phyloP scores from a whole-genome alignment of 2,113 vertebrate genomes.

The Sylvicapra grimmia region DNA sequence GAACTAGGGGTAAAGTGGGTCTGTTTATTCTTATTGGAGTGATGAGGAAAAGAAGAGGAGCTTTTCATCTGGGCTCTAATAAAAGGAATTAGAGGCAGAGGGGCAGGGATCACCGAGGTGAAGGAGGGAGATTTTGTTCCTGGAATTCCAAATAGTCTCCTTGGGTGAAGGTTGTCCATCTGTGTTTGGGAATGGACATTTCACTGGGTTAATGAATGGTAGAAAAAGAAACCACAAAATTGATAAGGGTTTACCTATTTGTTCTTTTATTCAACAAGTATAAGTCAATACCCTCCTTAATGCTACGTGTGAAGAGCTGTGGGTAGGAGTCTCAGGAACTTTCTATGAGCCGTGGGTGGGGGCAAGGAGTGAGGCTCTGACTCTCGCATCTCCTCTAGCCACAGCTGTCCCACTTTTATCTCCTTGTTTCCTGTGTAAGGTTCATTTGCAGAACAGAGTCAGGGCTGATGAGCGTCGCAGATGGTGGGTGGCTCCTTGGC shows the following conservation, averaged over 20 bases:
- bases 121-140: not conserved
- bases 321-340: not conserved
- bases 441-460: not conserved
- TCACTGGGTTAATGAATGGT: not conserved
- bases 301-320: not conserved
- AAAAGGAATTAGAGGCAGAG: not conserved
- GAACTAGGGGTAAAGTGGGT: not conserved
- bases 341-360: rapidly evolving
- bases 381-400: not conserved
- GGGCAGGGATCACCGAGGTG: not conserved
- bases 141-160: not conserved
- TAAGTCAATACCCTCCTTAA: not conserved
- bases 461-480: not conserved
- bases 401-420: rapidly evolving
- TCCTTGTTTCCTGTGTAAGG: not conserved
- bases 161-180: not conserved
- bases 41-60: not conserved
- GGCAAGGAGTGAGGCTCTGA: rapidly evolving
- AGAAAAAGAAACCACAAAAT: not conserved
- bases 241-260: not conserved
- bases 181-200: not conserved
- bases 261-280: not conserved
- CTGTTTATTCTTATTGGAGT: not conserved
- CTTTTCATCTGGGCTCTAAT: not conserved
- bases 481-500: not conserved